phyloP scores from a whole-genome alignment of 2,797 vertebrate species.

The Brotogeris chrysoptera region DNA sequence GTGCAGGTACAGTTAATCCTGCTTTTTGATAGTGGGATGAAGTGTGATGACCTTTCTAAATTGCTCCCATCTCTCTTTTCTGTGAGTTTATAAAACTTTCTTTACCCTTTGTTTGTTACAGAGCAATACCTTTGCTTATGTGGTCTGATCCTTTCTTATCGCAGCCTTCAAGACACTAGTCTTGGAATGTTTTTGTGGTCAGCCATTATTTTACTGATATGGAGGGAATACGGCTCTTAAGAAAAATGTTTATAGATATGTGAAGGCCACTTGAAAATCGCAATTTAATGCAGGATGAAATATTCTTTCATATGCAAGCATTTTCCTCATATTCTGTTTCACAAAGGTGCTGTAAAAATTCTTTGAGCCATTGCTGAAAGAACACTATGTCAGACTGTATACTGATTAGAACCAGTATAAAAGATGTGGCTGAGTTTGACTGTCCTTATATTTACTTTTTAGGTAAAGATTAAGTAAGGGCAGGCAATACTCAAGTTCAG shows the following conservation, averaged over 20 bases:
- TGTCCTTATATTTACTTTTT: neutral
- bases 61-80: neutral
- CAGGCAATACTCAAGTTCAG: neutral
- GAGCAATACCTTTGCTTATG: neutral
- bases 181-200: neutral
- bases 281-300: neutral
- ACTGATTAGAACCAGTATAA: neutral
- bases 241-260: neutral
- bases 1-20: neutral
- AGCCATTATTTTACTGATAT: neutral
- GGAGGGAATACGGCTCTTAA: neutral
- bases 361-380: neutral
- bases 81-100: neutral
- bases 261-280: neutral
- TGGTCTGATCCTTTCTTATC: neutral
- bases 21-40: neutral
- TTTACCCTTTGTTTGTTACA: neutral
- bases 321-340: neutral
- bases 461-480: neutral
- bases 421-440: neutral
- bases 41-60: neutral
- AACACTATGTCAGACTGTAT: neutral
- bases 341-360: neutral
- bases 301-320: neutral
- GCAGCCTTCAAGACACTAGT: neutral